A percentile compares a stretch with the other conserved stretches of the same genome.
These are phyloP conservation scores for Acrocera orbiculus DNA, from an alignment of 2,888 invertebrate species.

Conservation along the genomic window DNA sequence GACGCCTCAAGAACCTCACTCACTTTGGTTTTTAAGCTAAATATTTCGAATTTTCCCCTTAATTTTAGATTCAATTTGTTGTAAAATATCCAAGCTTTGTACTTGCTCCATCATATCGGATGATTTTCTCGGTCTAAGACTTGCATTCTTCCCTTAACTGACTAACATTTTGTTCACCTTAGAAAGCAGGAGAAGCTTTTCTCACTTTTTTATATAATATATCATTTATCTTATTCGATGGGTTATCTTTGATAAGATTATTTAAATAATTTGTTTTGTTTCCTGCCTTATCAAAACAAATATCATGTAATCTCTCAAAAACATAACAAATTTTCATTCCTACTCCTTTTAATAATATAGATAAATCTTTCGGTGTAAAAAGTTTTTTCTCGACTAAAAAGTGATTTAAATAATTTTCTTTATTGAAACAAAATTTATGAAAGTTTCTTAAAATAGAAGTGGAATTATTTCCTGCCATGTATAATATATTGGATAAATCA, in stretches of 20 bases:
- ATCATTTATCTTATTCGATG: slow-evolving; percentile 13
- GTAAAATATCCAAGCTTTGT: no score
- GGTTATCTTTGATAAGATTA: slow-evolving; percentile 15
- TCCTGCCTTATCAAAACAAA: slow-evolving; percentile 21
- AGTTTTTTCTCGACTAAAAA: slow-evolving; percentile 16
- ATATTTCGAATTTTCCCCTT: no score
- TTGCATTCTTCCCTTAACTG: no score
- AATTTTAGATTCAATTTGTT: no score
- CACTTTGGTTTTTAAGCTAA: no score
- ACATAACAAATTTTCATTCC: slow-evolving; percentile 15
- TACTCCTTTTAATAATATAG: slow-evolving; percentile 15
- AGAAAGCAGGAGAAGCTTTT: not conserved
- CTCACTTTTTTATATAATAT: slow-evolving; percentile 16
- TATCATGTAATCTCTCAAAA: slow-evolving; percentile 17
- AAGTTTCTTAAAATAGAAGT: slow-evolving; percentile 18
- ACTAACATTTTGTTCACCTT: no score
- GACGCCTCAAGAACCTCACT: no score
- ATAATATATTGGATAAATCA: slow-evolving; percentile 19
- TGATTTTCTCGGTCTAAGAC: no score
- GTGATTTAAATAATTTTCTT: slow-evolving; percentile 18
- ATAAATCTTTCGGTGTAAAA: slow-evolving; percentile 18
- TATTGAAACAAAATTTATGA: slow-evolving; percentile 20
- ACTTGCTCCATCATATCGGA: no score
- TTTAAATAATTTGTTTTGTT: slow-evolving; percentile 20
- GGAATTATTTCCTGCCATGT: slow-evolving; percentile 19